Base-by-base conservation (phyloP, 2,888 invertebrate species). In the Acanthopleura granulata region DNA sequence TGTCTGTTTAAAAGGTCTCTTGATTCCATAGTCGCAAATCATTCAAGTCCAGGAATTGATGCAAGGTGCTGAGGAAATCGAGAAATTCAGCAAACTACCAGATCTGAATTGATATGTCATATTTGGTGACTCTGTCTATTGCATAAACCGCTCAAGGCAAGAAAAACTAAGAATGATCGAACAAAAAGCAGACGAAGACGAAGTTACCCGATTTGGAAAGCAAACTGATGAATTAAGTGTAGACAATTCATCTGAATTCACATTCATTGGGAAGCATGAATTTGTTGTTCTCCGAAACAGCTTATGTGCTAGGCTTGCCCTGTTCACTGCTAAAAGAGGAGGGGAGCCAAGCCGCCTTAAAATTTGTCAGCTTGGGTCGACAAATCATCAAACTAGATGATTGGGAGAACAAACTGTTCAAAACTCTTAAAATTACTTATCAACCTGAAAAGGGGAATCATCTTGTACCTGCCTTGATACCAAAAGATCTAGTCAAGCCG, bases 291-390 rank as follows among this genome's bases (percentile, higher is more conserved):
- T 62, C n/a, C n/a, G n/a, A n/a, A 22, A 62, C 15, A 25, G 22
- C 14, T 22, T 62, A 62, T 62, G 27, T 18, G 27, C 22, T 15
- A 14, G 78, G 25, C 30, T 78, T 18, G 76, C 78, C 27, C 62
- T 78, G 18, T 78, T 74, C 30, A 78, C 76, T 70, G 76, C 74
- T 18, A 61, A 74, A 49, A 29, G 78, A 25, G 76, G 74, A 18
- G 78, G 78, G 27, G 74, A 78, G 69, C 78, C 78, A 62, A 75
- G 73, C 50, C 30, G 78, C 11, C 57, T 76, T 30, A n/a, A 49
- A 22, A 12, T 78, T 6, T 29, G 57, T 22, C 72, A 78, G 50
- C 74, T 70, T 74, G 30, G 72, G 16, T n/a, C n/a, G n/a, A n/a
- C n/a, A n/a, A n/a, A n/a, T 12, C 15, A 62, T 14, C 12, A 18